Base-by-base conservation (phyloP, 2,797 vertebrate genomes). In the Sebastes melanostomus region DNA sequence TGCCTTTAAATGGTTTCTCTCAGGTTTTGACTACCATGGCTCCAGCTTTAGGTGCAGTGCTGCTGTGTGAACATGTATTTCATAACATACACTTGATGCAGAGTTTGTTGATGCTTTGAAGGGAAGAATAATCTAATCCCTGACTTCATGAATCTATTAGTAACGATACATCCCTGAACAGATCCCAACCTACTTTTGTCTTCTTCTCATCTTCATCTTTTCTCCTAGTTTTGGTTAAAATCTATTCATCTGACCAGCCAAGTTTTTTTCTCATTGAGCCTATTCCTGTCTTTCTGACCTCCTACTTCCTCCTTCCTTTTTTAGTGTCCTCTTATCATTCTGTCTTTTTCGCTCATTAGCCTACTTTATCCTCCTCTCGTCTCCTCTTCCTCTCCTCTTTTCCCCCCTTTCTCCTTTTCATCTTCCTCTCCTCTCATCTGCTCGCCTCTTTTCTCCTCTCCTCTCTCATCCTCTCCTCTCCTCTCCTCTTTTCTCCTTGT, bases 231-330 rank as follows among this genome's bases (percentile, higher is more conserved):
- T 52, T 67, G 52, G 24, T 66, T 86, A 22, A 22, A 36, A 50
- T 76, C 29, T 73, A 0, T 81, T 72, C 25, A 16, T 81, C 67
- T 67, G 71, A 83, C 67, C 61, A 78, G 55, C 46, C 58, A 46
- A 29, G 22, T 11, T 61, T 69, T 78, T 25, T 70, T 65, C 59
- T 83, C 38, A 32, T 54, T 25, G 29, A 76, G 29, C 4, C 56
- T 79, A 59, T 77, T 85, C 67, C 30, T 76, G 66, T 84, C 66
- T 75, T 78, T 76, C 58, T 86, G 72, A 87, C 86, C 72, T 85
- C 61, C 30, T 25, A 13, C 59, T 55, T 59, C 24, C 80, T 30
- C n/a, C 61, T 5, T 84, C 58, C 66, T 84, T 80, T 81, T 50
- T 86, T 80, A 75, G 81, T 65, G 20, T 76, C 32, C 58, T 78